These are phyloP conservation scores for Phenganax subtilis DNA, from an alignment of 92 coral and sea anemone species.

Conservation along the genomic window DNA sequence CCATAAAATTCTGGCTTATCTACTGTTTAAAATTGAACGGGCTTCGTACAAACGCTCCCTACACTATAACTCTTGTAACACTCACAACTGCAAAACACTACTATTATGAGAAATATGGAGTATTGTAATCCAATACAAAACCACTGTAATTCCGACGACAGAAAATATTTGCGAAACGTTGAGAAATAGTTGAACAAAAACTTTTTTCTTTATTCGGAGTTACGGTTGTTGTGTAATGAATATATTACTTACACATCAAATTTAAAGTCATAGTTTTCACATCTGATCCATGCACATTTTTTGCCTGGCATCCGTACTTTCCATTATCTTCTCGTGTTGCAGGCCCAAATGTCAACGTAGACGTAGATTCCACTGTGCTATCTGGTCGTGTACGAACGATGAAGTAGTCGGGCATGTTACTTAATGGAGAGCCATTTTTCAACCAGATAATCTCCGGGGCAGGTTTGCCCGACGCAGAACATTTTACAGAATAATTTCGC, in stretches of 20 bases:
- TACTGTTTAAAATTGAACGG: no score
- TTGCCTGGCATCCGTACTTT: slow-evolving; percentile 14
- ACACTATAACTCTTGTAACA: no score
- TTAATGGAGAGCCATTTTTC: slow-evolving; percentile 38
- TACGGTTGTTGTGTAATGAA: background rate
- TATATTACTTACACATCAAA: slow-evolving; percentile 26
- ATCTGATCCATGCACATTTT: slow-evolving; percentile 3
- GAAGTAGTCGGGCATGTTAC: background rate
- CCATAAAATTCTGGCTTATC: no score
- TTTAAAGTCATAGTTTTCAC: background rate
- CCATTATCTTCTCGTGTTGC: slow-evolving; percentile 24
- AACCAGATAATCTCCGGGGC: slow-evolving; percentile 57
- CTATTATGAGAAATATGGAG: no score
- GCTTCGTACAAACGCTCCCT: no score
- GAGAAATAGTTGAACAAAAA: background rate
- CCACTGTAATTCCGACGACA: no score
- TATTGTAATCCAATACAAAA: no score
- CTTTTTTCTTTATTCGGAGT: background rate
- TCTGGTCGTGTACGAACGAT: background rate
- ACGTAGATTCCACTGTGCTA: background rate
- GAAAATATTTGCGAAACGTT: background rate
- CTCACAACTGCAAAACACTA: no score
- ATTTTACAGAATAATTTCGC: slow-evolving; percentile 54
- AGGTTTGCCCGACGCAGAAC: slow-evolving; percentile 68
- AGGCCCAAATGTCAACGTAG: slow-evolving; percentile 12